Evolutionary conservation across 2,888 invertebrate genomes (phyloP), one percentile per base, ranked within the genome.

Genomic region (Conistra vaccinii): DNA sequence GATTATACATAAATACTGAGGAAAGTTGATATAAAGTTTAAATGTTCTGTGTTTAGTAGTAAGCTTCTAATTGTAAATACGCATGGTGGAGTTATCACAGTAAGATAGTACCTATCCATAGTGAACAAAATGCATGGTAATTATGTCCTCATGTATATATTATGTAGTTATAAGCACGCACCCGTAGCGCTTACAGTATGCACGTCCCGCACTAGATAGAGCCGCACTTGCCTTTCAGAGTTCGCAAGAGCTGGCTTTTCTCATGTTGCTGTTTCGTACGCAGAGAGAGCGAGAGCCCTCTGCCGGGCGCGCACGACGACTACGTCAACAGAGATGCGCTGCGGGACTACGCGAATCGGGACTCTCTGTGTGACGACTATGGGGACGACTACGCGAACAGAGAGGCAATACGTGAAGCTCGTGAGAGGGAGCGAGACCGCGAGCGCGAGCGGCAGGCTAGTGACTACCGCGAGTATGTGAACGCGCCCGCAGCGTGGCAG

Each of bases 261-360:
- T 95, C 94, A 95, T 95, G 95, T 95, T 95, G 95, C 91, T 96
- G 95, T 95, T 95, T 95, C 92, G 91, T 95, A 93, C 94, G 94
- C 96, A 96, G 96, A 95, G 96, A 96, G 93, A 94, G 94, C 92
- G 95, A 94, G 91, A 96, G 96, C 89, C 95, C 96, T 85, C 92
- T 94, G 87, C 93, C 95, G 88, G 85, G 92, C 55, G 85, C 93
- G 71, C 92, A 94, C 93, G 96, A 96, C 89, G 96, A 96, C 92
- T 96, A 96, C 93, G 96, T 95, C 78, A 96, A 96, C 86, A 91
- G 96, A 26, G 96, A 96, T 83, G 96, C 93, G 72, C 81, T 95
- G 26, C 92, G 96, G 10, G 96, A 95, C 83, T 96, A 94, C 92
- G 96, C 96, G 62, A 96, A 96, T 82, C 88, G 96, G 39, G 96